Percentiles rank a stretch among this genome's conserved stretches.
These are phyloP conservation scores for Halocynthia roretzi DNA, from an alignment of 23 tunicate genomes.

Conservation along the genomic window DNA sequence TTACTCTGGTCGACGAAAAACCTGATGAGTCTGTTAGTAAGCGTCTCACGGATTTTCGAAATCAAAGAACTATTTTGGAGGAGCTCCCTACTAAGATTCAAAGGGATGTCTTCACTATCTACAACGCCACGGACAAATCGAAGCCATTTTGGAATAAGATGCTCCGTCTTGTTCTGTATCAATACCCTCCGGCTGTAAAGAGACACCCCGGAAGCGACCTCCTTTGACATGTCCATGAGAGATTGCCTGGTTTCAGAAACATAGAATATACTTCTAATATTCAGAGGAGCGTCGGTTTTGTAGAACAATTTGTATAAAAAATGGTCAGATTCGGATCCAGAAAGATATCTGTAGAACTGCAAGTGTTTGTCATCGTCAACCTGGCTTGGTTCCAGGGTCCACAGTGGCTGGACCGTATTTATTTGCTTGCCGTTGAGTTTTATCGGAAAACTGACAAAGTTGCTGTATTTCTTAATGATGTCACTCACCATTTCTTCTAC, in stretches of 20 bases:
- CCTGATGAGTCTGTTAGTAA: slow-evolving; percentile 69
- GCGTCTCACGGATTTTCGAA: slow-evolving; percentile 78
- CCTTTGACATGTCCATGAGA: slow-evolving; percentile 68
- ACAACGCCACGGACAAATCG: slow-evolving; percentile 92
- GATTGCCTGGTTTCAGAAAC: slow-evolving; percentile 73
- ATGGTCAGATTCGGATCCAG: slow-evolving; percentile 59
- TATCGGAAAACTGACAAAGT: slow-evolving; percentile 89
- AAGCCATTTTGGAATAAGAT: slow-evolving; percentile 88
- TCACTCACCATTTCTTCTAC: slow-evolving; percentile 63
- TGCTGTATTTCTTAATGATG: slow-evolving; percentile 68
- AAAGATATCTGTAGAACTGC: slow-evolving; percentile 68
- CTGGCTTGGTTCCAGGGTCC: slow-evolving; percentile 86
- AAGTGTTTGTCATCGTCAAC: slow-evolving; percentile 84
- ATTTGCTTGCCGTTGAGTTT: slow-evolving; percentile 48
- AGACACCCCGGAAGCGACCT: slow-evolving; percentile 73
- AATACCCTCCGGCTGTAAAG: slow-evolving; percentile 79
- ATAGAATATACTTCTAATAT: slow-evolving; percentile 88
- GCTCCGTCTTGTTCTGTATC: slow-evolving; percentile 82
- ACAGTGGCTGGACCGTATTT: slow-evolving; percentile 77
- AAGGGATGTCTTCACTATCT: slow-evolving; percentile 94
- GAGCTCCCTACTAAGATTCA: slow-evolving; percentile 82
- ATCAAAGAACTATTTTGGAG: slow-evolving; percentile 87
- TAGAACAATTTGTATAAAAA: slow-evolving; percentile 76
- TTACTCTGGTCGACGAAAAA: slow-evolving; percentile 81
- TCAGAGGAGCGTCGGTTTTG: slow-evolving; percentile 92